Conservation (phyloP, 1,140 invertebrate species). For the Brevipalpus yothersi region DNA sequence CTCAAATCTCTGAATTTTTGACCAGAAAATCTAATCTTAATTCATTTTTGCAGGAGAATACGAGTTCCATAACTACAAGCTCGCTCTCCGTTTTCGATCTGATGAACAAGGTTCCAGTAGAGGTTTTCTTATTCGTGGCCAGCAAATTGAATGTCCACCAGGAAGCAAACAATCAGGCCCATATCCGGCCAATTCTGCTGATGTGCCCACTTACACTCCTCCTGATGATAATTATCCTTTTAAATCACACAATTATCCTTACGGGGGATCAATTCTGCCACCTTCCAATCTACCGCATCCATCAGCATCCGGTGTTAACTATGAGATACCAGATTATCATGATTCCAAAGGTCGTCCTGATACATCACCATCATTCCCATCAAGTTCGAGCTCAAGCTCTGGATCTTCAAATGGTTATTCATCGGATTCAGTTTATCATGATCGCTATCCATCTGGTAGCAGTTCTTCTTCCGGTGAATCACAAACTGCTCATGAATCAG, state of each 20-base stretch:
- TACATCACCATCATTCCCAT: background rate
- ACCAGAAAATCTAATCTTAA: background rate
- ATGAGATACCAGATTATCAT: no score
- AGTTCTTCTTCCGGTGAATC: no score
- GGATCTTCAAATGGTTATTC: background rate
- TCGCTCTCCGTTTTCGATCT: conserved; percentile 12
- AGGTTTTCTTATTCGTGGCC: conserved; percentile 13
- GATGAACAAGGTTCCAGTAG: conserved; percentile 9
- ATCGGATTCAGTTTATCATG: background rate
- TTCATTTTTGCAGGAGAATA: conserved; percentile 6
- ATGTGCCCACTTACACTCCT: background rate
- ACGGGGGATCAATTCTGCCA: no score
- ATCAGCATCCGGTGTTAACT: no score
- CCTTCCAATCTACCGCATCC: no score
- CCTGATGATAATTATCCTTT: background rate
- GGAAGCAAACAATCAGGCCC: background rate
- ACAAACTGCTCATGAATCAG: no score
- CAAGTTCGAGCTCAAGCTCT: background rate
- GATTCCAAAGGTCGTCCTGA: no score
- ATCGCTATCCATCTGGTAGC: no score
- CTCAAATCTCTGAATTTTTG: background rate
- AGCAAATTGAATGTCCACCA: conserved; percentile 13
- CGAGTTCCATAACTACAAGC: conserved; percentile 12
- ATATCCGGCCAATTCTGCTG: background rate
- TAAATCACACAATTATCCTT: background rate